Evolutionary conservation across 2,797 vertebrate genomes (phyloP), one percentile per base, ranked within the genome.

Genomic region (Brotula barbata): DNA sequence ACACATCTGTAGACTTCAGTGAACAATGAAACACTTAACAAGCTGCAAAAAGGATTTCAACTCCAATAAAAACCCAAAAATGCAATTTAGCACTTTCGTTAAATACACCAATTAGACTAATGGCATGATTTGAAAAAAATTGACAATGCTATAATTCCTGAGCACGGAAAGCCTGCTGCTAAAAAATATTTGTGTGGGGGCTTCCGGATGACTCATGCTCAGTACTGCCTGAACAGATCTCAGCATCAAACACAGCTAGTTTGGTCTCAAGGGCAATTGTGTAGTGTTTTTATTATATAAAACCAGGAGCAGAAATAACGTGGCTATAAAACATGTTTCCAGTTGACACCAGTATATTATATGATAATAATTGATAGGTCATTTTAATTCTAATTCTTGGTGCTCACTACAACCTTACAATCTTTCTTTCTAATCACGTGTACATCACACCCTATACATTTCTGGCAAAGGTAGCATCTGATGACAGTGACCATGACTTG

Each of bases 141-240:
- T 43, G 74, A 71, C 75, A 73, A 53, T 55, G 59, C 64, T 78
- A 56, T 80, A 66, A 81, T 77, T 81, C 64, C 60, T 28, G 43
- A 56, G 63, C 68, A 75, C 72, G 67, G 70, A 81, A 81, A 81
- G 69, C 66, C 74, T 81, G 75, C 63, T 70, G 73, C 78, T 76
- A 44, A 52, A 53, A 70, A 69, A 68, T 83, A 55, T 78, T 40
- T 81, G 75, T 87, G 83, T 86, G 87, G 81, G 80, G 83, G 85
- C 78, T 83, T 82, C 78, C 65, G 50, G 75, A 81, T 89, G 89
- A 90, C 85, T 90, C 88, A 89, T 77, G 77, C 75, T 82, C 71
- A 74, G 80, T 76, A 63, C 73, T 85, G 81, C 85, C 84, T 81
- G 83, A 78, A 87, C 77, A 84, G 63, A 88, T 85, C 80, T 80